Conservation (phyloP, 2,797 vertebrate species). For the Triplophysa bombifrons region DNA sequence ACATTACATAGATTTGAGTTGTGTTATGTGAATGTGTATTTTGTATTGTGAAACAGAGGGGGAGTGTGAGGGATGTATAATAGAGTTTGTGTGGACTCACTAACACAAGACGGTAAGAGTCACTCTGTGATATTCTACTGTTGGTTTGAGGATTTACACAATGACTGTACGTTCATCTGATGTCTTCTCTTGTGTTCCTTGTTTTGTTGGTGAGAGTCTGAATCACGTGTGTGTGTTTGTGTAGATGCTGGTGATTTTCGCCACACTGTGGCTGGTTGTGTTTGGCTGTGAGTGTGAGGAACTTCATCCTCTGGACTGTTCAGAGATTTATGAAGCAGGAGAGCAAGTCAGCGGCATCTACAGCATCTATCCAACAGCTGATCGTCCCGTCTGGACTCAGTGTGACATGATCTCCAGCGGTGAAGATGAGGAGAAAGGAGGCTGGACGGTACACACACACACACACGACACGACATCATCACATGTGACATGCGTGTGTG, state of each 20-base stretch:
- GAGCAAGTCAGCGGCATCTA: conserved; percentile 68
- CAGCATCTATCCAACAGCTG: conserved; percentile 72
- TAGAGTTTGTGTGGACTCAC: not conserved
- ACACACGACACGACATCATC: not conserved
- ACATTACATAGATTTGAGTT: no score
- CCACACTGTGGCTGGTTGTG: not conserved
- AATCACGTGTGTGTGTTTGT: not conserved
- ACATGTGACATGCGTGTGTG: not conserved
- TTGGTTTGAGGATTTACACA: no score
- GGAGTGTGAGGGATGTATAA: not conserved
- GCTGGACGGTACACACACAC: conserved; percentile 12
- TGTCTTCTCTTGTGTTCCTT: no score
- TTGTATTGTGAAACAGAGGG: not conserved
- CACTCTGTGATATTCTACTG: no score
- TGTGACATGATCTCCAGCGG: conserved; percentile 9
- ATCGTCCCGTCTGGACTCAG: not conserved
- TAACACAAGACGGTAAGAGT: not conserved
- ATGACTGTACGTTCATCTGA: no score
- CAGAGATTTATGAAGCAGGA: conserved; percentile 67
- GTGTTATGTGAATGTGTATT: no score
- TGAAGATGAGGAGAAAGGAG: not conserved
- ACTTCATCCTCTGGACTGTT: conserved; percentile 69
- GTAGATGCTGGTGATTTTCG: not conserved
- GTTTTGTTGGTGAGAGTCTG: no score
- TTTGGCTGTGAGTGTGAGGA: not conserved